Evolutionary conservation across 2,797 vertebrate species (phyloP).

Genomic region (Podarcis siculus): DNA sequence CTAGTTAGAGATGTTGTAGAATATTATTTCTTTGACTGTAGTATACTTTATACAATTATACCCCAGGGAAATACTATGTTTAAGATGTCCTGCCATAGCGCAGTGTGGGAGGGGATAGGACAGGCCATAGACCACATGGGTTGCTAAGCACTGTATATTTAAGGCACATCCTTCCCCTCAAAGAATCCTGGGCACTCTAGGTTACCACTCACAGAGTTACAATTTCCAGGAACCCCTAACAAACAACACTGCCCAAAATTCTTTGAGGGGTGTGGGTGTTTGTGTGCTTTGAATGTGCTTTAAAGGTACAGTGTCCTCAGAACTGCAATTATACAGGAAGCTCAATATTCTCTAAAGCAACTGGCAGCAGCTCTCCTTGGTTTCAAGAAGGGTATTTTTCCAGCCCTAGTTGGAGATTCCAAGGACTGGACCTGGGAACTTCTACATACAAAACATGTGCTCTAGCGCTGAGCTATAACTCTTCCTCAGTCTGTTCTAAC

Average conservation of each 20-base stretch:
- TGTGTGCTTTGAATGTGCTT: no score
- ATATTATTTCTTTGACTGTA: background rate
- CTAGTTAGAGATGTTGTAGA: background rate
- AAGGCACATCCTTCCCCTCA: no score
- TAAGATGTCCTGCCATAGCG: background rate
- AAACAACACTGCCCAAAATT: no score
- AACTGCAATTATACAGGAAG: background rate
- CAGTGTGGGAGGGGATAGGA: background rate
- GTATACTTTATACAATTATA: background rate
- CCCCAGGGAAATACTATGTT: background rate
- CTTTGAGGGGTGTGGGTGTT: no score
- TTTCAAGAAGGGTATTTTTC: background rate
- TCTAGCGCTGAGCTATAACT: background rate
- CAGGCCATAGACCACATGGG: background rate
- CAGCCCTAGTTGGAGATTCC: background rate
- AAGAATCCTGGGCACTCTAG: no score
- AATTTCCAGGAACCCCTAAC: no score
- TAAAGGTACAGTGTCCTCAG: no score
- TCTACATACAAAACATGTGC: background rate
- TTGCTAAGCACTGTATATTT: no score
- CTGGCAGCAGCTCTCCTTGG: background rate
- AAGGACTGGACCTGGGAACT: background rate
- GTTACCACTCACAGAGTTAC: no score
- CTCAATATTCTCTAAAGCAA: no score
- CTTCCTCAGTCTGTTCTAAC: background rate